Evolutionary conservation across 37 sponge, comb jelly and placozoan genomes (phyloP), one percentile per base, ranked within the genome.

Genomic region (Cladorhizidae sp.): DNA sequence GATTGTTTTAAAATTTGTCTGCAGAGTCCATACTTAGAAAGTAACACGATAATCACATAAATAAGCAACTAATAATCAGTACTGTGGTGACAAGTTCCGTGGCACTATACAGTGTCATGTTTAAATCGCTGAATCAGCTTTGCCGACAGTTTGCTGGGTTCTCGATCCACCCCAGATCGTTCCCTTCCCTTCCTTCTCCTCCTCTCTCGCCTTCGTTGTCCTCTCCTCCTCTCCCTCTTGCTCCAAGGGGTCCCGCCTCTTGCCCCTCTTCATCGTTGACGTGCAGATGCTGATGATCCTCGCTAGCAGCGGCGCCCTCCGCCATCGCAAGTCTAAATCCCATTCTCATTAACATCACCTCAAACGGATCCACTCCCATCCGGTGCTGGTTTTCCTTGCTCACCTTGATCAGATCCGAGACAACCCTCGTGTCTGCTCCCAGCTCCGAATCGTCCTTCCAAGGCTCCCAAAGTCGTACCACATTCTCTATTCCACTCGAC

Each of bases 401-500:
- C 25, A 84, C 57, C 41, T 90, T 77, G 28, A 55, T 52, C 23
- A 61, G 9, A 17, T 83, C 76, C 42, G 33, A 39, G 1, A 59
- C 62, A 8, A 58, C 61, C 45, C 62, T 61, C 6, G 62, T 14
- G 61, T 76, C 62, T 7, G 67, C 26, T 9, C 5, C 9, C 32
- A 64, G 40, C 29, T 70, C 40, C 28, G 28, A n/a, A 7, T 57
- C 75, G 21, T 3, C 41, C 3, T 80, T 68, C 25, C 64, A 70
- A 26, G 95, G 95, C 49, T 77, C 76, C 95, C 97, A 96, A 17
- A 96, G 31, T n/a, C 84, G 37, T 0, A 96, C 85, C n/a, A 84
- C 79, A 40, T 42, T 78, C 56, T 93, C 97, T 42, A 96, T 96
- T 9, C 97, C 97, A 75, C 97, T 96, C 57, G 88, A 83, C 11